Evolutionary conservation across 2,797 vertebrate genomes (phyloP), one percentile per base, ranked within the genome.

Genomic region (Gorsachius magnificus): DNA sequence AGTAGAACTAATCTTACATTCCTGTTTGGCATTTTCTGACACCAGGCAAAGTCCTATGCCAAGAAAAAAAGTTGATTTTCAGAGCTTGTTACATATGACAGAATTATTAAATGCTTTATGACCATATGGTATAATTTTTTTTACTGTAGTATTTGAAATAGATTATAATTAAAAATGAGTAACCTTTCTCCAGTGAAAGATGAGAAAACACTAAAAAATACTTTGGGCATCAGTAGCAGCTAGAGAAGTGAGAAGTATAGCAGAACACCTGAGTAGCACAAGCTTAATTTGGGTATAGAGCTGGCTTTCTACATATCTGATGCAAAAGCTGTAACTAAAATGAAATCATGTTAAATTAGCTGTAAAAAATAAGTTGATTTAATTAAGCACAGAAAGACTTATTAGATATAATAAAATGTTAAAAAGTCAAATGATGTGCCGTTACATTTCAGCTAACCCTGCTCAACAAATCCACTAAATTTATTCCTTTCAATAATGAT

Each of bases 391-490:
- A 97, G 98, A 98, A 98, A 98, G 98, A 98, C 98, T 97, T 98
- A 98, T 98, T 98, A 98, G 97, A 98, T 98, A 97, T 98, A 98
- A 98, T 98, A 98, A 98, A 98, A 98, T 98, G 98, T 98, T 98
- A 98, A 98, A 98, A 98, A 98, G 98, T 98, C 98, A 98, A 98
- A 98, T 98, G 98, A 98, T 98, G 97, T 98, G 97, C 98, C 96
- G 97, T 97, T 98, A 98, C 97, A 98, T 98, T 98, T 98, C 98
- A 98, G 97, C 98, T 98, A 98, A 97, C 97, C 93, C 95, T 89
- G 95, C 95, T 98, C 97, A 94, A 97, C 97, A 98, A 98, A 98
- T 97, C 97, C 94, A 97, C 96, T 94, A 97, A 98, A 98, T 98
- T 97, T 98, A 98, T 98, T 98, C 98, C 98, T 98, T 98, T 98